These are phyloP conservation scores for Diloba caeruleocephala DNA, from an alignment of 2,888 invertebrate genomes.

Conservation along the genomic window DNA sequence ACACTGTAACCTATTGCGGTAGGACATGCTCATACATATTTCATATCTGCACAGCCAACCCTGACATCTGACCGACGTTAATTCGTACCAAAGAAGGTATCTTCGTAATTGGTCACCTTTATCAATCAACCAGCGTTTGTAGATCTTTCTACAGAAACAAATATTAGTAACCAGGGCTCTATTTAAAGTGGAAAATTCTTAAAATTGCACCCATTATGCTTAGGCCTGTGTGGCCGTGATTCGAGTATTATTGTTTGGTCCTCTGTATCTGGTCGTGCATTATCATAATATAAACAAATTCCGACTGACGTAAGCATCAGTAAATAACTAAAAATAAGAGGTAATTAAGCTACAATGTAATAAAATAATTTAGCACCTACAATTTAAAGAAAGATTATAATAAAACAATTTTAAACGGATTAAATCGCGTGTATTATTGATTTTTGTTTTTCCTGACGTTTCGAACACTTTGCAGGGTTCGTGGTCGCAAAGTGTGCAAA, in stretches of 20 bases:
- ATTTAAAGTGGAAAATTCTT: neutral
- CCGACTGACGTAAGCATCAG: constrained; percentile 24
- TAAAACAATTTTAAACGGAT: too few relatives aligned
- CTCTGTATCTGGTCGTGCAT: constrained; percentile 15
- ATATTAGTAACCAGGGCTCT: neutral
- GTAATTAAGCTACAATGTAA: constrained; percentile 6
- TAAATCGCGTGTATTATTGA: too few relatives aligned
- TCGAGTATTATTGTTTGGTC: constrained; percentile 2
- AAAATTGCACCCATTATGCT: constrained; percentile 4
- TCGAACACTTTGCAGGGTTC: too few relatives aligned
- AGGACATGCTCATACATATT: constrained; percentile 57
- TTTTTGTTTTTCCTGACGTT: too few relatives aligned
- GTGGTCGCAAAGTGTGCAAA: too few relatives aligned
- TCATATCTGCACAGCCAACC: constrained; percentile 24
- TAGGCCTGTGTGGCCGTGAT: constrained; percentile 18
- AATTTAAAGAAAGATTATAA: too few relatives aligned
- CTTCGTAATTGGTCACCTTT: constrained; percentile 19
- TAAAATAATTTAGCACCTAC: too few relatives aligned
- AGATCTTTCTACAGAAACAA: constrained; percentile 21
- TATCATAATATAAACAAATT: constrained; percentile 38
- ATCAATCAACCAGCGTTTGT: neutral
- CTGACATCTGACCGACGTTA: constrained; percentile 44
- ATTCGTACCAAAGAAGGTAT: constrained; percentile 25
- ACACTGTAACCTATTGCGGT: constrained; percentile 67
- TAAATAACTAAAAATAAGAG: constrained; percentile 21